Evolutionary conservation across 2,888 invertebrate species (phyloP), one percentile per base, ranked within the genome.

Genomic region (Drosophila eohydei): DNA sequence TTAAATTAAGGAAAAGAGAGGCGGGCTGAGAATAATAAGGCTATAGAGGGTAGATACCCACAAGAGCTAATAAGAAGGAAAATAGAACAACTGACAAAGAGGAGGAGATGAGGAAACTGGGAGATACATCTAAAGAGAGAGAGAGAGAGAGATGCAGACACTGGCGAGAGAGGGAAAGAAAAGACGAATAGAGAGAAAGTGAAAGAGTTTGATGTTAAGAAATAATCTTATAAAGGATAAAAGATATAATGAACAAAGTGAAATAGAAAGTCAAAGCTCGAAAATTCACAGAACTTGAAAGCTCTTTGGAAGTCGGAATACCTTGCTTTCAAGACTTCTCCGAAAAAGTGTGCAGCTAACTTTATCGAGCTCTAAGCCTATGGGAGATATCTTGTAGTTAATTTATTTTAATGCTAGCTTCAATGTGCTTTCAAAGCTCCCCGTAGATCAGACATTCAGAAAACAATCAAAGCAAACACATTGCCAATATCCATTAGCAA

Each of bases 401-500:
- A 1, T 1, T 48, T 21, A 12, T 11, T 38, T 26, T 6, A 3
- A 28, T 26, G 9, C 9, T 6, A 0, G 14, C 32, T 32, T 30
- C 1, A 38, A 6, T 38, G 52, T n/a, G 28, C 38, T n/a, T 38
- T 28, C 38, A 26, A 30, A 41, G 16, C 40, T 41, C 14, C 26
- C 9, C 28, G 6, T 26, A 11, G 38, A 28, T 8, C n/a, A 28
- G 38, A n/a, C 9, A 21, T 26, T 2, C 11, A 5, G 32, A 8
- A 3, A 44, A 7, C 11, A 32, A 26, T 14, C 11, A 7, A 4
- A 4, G 21, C 9, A 16, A 57, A 28, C 44, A 46, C 26, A 57
- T 59, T 48, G 36, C 28, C 16, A 30, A 59, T 59, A 21, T 38
- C 50, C 48, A 59, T 59, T 50, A 40, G 46, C 36, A 6, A 44